These are phyloP conservation scores for Plagiodera versicolora DNA, from an alignment of 2,888 invertebrate species.

Conservation along the genomic window DNA sequence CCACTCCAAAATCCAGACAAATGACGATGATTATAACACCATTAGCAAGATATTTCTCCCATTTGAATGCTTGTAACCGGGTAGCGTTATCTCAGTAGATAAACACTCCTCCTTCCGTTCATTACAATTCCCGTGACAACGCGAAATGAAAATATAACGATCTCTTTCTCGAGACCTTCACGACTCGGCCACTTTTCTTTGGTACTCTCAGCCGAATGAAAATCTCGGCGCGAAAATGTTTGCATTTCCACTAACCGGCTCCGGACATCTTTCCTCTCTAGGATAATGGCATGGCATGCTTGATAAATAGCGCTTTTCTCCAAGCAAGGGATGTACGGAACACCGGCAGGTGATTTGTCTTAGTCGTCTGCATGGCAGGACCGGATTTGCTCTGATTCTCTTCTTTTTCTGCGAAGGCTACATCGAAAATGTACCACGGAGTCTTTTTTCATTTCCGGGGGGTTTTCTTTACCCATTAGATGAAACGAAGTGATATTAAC, in stretches of 20 bases:
- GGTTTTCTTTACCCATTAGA: too few species aligned
- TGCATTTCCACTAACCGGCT: constrained; percentile 26
- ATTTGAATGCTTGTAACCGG: not conserved
- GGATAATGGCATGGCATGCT: constrained; percentile 33
- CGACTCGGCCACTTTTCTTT: constrained; percentile 2
- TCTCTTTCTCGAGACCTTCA: not conserved
- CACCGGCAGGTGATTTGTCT: constrained; percentile 43
- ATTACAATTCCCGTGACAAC: not conserved
- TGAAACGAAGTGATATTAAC: too few species aligned
- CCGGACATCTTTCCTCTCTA: constrained; percentile 25
- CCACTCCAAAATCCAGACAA: not conserved
- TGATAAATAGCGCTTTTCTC: constrained; percentile 33
- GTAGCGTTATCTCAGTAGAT: not conserved
- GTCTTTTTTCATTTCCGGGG: too few species aligned
- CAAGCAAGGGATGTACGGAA: constrained; percentile 34
- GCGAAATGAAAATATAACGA: not conserved
- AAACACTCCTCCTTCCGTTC: not conserved
- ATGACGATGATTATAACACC: not conserved
- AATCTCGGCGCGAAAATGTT: constrained; percentile 25
- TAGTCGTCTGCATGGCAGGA: constrained; percentile 42
- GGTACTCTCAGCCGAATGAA: constrained; percentile 11
- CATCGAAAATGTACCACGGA: constrained; percentile 4
- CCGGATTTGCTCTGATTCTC: constrained; percentile 42
- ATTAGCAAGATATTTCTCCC: not conserved
- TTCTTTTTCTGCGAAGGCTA: constrained; percentile 25